Conservation (phyloP, 1,140 invertebrate species). For the Cyphomyrmex costatus region DNA sequence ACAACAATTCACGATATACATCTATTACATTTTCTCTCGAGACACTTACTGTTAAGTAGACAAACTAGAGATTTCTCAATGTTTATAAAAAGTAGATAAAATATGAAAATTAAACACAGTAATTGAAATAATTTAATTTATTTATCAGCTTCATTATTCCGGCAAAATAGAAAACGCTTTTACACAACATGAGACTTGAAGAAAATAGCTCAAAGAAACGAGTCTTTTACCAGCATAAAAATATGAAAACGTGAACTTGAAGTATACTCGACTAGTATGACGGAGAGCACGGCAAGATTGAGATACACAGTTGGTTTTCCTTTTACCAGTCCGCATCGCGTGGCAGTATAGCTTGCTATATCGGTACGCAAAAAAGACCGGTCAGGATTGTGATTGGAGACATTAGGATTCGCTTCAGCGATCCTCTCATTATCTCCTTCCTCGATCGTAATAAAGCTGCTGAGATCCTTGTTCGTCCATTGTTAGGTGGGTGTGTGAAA, state of each 20-base stretch:
- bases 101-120: neutral
- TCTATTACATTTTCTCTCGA: no score
- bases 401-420: slow-evolving; percentile 4
- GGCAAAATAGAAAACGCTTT: neutral
- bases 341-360: slow-evolving; percentile 44
- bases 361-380: slow-evolving; percentile 39
- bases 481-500: slow-evolving; percentile 75
- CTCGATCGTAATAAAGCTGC: slow-evolving; percentile 43
- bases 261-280: neutral
- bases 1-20: no score
- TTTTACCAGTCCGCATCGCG: slow-evolving; percentile 39
- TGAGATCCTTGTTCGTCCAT: slow-evolving; percentile 24
- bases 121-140: neutral
- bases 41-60: neutral
- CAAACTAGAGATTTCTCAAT: neutral
- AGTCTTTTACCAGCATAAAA: neutral
- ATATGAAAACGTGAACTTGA: slow-evolving; percentile 15
- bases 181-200: neutral
- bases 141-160: neutral
- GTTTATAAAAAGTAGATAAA: neutral
- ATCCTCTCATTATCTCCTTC: neutral
- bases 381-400: slow-evolving; percentile 44
- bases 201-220: neutral
- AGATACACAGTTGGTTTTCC: slow-evolving; percentile 4
- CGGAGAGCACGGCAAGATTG: neutral